Percentiles rank a stretch among this genome's conserved stretches.
Evolutionary conservation across 2,797 vertebrate species (phyloP).

Genomic region (Nyctibius grandis): DNA sequence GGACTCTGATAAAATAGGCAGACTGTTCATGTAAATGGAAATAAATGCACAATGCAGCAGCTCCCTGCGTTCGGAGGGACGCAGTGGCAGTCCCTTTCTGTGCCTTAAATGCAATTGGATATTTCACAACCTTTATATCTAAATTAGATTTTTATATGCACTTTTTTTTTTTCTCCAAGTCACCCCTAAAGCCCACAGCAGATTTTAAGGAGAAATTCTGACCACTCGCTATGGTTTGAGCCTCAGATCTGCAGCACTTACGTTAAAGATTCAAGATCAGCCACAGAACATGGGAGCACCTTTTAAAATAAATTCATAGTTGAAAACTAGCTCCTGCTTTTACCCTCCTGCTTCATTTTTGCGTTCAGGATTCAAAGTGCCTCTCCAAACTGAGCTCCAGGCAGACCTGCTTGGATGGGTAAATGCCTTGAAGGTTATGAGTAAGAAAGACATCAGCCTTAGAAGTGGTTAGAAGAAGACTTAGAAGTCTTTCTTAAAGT

Average conservation of each 20-base stretch:
- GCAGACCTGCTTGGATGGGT: background rate
- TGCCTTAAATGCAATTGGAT: background rate
- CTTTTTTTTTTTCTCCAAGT: background rate
- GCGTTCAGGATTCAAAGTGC: background rate
- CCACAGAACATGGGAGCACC: background rate
- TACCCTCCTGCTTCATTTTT: background rate
- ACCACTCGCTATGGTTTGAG: background rate
- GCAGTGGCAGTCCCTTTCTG: background rate
- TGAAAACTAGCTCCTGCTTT: background rate
- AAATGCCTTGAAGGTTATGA: background rate
- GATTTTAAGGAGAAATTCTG: background rate
- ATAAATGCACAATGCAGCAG: background rate
- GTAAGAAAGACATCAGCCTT: too few relatives aligned
- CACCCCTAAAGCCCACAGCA: background rate
- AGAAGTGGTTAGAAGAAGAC: background rate
- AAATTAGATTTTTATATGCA: background rate
- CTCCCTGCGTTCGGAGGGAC: accelerated
- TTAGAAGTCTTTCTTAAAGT: background rate
- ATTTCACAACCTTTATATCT: background rate
- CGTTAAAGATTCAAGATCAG: background rate
- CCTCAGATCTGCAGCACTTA: background rate
- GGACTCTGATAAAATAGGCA: background rate
- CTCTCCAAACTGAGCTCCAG: background rate
- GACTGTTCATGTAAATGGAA: background rate
- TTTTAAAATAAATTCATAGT: background rate